phyloP scores from a whole-genome alignment of 2,888 invertebrate genomes.

The Drosophila anceps region DNA sequence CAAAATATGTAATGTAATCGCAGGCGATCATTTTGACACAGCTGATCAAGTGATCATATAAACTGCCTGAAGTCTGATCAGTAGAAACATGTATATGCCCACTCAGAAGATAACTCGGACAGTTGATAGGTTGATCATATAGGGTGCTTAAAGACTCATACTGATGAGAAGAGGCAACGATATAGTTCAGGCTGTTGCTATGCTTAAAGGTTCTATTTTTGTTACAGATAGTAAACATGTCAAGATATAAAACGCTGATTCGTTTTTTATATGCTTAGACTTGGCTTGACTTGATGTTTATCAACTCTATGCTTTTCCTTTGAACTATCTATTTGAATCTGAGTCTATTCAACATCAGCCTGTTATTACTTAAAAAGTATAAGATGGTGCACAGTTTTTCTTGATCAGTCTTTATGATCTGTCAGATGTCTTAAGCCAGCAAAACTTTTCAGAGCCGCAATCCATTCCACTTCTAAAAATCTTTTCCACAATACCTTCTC shows the following conservation, averaged over 20 bases:
- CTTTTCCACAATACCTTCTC: background rate
- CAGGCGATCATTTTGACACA: too few relatives aligned
- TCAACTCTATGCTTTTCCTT: background rate
- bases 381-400: too few relatives aligned
- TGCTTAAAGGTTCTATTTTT: background rate
- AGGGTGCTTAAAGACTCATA: too few relatives aligned
- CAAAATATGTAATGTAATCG: background rate
- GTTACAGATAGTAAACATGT: background rate
- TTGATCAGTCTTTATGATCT: too few relatives aligned
- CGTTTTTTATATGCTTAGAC: background rate
- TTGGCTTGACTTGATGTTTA: too few relatives aligned
- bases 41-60: background rate
- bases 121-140: background rate
- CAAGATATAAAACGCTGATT: too few relatives aligned
- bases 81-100: background rate
- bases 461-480: background rate
- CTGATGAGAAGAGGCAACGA: accelerated
- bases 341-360: too few relatives aligned
- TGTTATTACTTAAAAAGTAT: too few relatives aligned
- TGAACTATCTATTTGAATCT: too few relatives aligned
- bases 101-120: background rate
- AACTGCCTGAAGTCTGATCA: background rate
- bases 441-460: background rate
- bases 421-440: background rate
- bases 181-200: background rate